Evolutionary conservation across 1,140 invertebrate species (phyloP).

Genomic region (Brachionus sp.): DNA sequence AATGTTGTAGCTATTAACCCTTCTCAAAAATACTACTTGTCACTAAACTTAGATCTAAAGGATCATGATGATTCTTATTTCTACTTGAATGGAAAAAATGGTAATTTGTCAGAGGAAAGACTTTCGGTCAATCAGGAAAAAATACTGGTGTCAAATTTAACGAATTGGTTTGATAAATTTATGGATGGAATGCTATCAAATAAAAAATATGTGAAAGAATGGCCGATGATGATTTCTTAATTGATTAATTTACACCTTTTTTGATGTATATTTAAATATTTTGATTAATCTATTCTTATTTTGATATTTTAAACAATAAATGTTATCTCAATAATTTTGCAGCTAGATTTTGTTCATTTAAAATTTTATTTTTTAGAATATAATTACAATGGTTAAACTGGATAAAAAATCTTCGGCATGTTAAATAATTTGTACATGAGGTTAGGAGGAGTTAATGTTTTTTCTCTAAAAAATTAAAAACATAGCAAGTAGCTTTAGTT

Average conservation of each 20-base stretch:
- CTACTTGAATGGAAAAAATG: background rate
- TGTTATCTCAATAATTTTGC: too few species aligned
- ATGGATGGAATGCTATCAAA: background rate
- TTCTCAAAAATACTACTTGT: background rate
- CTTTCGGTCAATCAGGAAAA: background rate
- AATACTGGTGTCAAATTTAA: background rate
- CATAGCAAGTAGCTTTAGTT: too few species aligned
- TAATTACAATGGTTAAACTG: too few species aligned
- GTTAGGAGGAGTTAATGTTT: too few species aligned
- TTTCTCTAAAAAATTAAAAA: too few species aligned
- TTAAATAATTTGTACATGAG: too few species aligned
- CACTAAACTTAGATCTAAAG: background rate
- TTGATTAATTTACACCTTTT: background rate
- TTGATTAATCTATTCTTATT: background rate
- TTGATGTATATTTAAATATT: background rate
- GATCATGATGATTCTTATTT: background rate
- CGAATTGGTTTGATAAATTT: background rate
- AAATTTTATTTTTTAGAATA: too few species aligned
- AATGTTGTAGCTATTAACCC: background rate
- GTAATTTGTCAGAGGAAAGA: background rate
- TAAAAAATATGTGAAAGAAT: background rate
- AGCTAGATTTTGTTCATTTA: too few species aligned
- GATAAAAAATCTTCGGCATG: too few species aligned
- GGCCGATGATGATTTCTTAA: background rate
- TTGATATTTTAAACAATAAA: too few species aligned